These are phyloP conservation scores for Lasioglossum baleicum DNA, from an alignment of 1,140 invertebrate species.

Conservation along the genomic window DNA sequence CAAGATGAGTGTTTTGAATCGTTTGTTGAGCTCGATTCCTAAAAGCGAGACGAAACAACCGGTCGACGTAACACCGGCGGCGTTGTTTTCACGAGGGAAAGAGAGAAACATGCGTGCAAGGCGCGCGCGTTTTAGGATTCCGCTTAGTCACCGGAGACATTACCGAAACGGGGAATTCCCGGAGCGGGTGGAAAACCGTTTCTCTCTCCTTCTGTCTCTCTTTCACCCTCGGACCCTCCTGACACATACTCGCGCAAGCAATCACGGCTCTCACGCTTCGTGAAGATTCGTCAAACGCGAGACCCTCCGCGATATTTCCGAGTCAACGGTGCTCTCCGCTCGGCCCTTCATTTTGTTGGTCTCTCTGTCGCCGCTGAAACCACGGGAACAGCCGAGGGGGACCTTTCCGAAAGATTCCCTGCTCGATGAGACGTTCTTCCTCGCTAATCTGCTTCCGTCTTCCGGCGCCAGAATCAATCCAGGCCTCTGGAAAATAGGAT, in stretches of 20 bases:
- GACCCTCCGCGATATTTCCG: conserved; percentile 61
- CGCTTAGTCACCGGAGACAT: not conserved
- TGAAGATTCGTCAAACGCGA: conserved; percentile 56
- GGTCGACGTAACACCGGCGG: not conserved
- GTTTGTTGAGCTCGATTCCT: not conserved
- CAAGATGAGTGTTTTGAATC: conserved; percentile 18
- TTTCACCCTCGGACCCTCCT: conserved; percentile 24
- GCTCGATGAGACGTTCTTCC: conserved; percentile 56
- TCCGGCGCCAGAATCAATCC: not conserved
- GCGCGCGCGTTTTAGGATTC: not conserved
- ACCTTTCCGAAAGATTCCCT: conserved; percentile 51
- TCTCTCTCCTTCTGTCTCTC: no score
- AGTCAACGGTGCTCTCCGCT: conserved; percentile 54
- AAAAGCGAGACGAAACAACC: not conserved
- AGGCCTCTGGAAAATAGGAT: no score
- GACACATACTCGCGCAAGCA: conserved; percentile 22
- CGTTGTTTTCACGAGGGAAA: not conserved
- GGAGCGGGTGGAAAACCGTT: not conserved
- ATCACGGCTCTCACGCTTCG: conserved; percentile 50
- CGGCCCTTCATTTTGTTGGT: conserved; percentile 41
- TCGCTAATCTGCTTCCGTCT: conserved; percentile 57
- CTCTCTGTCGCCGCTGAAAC: conserved; percentile 31
- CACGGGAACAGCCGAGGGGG: conserved; percentile 36
- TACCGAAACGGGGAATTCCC: not conserved
- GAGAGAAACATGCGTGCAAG: no score